Base-by-base conservation (phyloP, 1,140 invertebrate genomes). In the Drosophila suzukii region DNA sequence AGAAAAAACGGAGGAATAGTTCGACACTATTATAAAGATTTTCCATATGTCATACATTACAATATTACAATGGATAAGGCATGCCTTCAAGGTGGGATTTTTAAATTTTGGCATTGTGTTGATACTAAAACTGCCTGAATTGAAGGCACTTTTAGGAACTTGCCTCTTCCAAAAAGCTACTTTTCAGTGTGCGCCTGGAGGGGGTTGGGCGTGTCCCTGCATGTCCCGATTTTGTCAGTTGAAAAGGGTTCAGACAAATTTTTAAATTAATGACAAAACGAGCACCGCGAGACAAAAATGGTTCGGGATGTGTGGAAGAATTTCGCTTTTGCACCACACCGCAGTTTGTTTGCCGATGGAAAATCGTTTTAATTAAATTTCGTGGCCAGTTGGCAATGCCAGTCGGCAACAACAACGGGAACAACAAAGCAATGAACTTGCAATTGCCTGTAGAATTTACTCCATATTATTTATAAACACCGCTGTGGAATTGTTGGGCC, bases 221-320 rank as follows among this genome's bases (percentile, higher is more conserved):
- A 55, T 78, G 61, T 78, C 44, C 44, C 72, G 67, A 77, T 85
- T 78, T 86, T 86, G 82, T 75, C 82, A 81, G 82, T 79, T 85
- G 82, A 81, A 81, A 86, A 86, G 83, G 82, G 83, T 86, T 79
- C 76, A 61, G 78, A 75, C 75, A 81, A 78, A 81, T 86, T 76
- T 81, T 79, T 81, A 86, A 79, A 86, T 81, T 86, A 86, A 86
- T 86, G 82, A 86, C 55, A 86, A 86, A 75, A 72, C 75, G 58
- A 85, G 79, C 47, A 55, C 38, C 73, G 54, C 72, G 73, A 49
- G 17, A 76, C 68, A 51, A 73, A 73, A 75, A 63, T 47, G 59
- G 32, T 43, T 27, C 6, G 24, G 62, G 32, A 50, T 30, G 67
- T 74, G 72, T 54, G 53, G 60, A 74, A 54, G 61, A 74, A 82